Percentiles rank a stretch among this genome's conserved stretches.
These are phyloP conservation scores for Centropyge bicolor DNA, from an alignment of 2,797 vertebrate species.

Conservation along the genomic window DNA sequence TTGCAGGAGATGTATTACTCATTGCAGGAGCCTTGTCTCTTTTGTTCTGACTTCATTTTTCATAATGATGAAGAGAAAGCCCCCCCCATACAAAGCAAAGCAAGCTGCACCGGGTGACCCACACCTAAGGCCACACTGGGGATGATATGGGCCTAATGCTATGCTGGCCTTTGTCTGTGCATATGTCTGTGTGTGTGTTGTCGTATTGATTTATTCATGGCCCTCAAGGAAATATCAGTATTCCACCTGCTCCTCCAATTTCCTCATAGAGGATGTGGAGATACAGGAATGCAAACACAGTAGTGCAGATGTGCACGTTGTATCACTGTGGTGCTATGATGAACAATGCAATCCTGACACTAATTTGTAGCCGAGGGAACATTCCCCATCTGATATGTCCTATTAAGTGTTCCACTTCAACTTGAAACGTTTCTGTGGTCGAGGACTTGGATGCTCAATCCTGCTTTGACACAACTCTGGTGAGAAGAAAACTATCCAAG, in stretches of 20 bases:
- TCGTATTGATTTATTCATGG: slow-evolving; percentile 76
- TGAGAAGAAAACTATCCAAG: too few species aligned
- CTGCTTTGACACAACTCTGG: slow-evolving; percentile 12
- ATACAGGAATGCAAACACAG: slow-evolving; percentile 24
- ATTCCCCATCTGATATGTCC: slow-evolving; percentile 51
- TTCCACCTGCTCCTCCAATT: slow-evolving; percentile 83
- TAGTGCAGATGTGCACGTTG: slow-evolving; percentile 18
- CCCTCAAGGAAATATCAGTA: slow-evolving; percentile 69
- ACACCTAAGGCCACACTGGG: slow-evolving; percentile 44
- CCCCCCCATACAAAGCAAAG: not conserved
- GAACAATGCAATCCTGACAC: slow-evolving; percentile 61
- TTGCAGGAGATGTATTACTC: slow-evolving; percentile 39
- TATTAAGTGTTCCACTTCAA: slow-evolving; percentile 13
- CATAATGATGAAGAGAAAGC: slow-evolving; percentile 68
- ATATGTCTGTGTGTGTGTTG: slow-evolving; percentile 34
- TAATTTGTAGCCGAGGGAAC: slow-evolving; percentile 52
- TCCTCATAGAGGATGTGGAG: slow-evolving; percentile 50
- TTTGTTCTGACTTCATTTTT: slow-evolving; percentile 48
- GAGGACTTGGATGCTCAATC: not conserved
- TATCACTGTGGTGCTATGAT: slow-evolving; percentile 47
- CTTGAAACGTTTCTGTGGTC: not conserved
- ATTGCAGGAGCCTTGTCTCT: slow-evolving; percentile 3
- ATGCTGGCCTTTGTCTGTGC: slow-evolving; percentile 50
- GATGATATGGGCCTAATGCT: slow-evolving; percentile 53
- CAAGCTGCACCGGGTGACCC: slow-evolving; percentile 30